A percentile compares a stretch with the other conserved stretches of the same genome.
Evolutionary conservation across 2,888 invertebrate species (phyloP).

Genomic region (Cephus spinipes): DNA sequence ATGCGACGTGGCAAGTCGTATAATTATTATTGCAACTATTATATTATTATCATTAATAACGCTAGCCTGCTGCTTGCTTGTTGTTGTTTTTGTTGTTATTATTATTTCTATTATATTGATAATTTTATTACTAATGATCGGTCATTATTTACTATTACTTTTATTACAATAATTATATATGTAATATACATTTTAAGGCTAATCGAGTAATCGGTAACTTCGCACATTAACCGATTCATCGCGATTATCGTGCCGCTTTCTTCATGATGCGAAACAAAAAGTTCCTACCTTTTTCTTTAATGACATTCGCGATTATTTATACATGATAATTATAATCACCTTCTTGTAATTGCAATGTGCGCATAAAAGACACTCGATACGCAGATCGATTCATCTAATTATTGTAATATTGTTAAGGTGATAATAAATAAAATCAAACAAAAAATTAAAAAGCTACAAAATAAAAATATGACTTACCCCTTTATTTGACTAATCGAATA

Average conservation of each 20-base stretch:
- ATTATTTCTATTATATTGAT: not conserved
- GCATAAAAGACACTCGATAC: not conserved
- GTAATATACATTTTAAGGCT: conserved; percentile 2
- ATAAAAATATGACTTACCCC: too few species aligned
- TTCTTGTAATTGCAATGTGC: not conserved
- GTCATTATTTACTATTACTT: not conserved
- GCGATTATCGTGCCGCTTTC: not conserved
- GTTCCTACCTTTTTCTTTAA: conserved; percentile 1
- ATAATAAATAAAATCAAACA: conserved; percentile 1
- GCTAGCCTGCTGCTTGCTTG: not conserved
- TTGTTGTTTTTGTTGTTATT: not conserved
- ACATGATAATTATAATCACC: not conserved
- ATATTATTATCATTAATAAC: not conserved
- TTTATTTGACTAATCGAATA: not conserved
- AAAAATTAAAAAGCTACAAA: not conserved
- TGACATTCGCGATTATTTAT: conserved; percentile 4
- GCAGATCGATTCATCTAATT: conserved; percentile 1
- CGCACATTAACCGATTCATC: not conserved
- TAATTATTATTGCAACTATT: not conserved
- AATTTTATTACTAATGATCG: not conserved
- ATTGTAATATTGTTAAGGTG: conserved; percentile 7
- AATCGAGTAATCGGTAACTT: not conserved
- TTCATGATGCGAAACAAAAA: not conserved
- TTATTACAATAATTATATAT: not conserved
- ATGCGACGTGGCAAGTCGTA: not conserved